Conservation (phyloP, 2,113 vertebrate species). For the Epinephelus cyanopodus region DNA sequence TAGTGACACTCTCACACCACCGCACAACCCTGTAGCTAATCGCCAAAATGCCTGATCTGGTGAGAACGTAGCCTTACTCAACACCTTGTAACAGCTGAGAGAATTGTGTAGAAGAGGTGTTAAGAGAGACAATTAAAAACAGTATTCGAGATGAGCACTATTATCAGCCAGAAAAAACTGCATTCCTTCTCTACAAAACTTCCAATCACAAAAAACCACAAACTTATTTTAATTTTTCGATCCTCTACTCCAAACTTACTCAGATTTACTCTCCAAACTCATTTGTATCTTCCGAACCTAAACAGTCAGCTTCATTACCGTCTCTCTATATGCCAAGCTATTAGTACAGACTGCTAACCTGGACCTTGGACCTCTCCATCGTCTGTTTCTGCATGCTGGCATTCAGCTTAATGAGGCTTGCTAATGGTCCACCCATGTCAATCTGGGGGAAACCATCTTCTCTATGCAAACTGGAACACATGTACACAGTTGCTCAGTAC, state of each 20-base stretch:
- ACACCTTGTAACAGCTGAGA: too few relatives aligned
- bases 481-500: constrained; percentile 22
- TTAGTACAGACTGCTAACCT: constrained; percentile 52
- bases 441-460: constrained; percentile 30
- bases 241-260: not conserved
- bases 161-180: not conserved
- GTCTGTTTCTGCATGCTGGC: constrained; percentile 45
- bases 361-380: constrained; percentile 52
- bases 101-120: too few relatives aligned
- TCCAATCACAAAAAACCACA: not conserved
- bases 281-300: not conserved
- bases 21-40: too few relatives aligned
- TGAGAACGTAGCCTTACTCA: too few relatives aligned
- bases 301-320: constrained; percentile 36
- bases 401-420: constrained; percentile 69
- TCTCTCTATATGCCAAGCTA: constrained; percentile 12
- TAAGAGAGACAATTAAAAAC: not conserved
- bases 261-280: constrained; percentile 3
- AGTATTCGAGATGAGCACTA: not conserved
- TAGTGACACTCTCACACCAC: too few relatives aligned
- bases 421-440: constrained; percentile 67
- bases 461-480: constrained; percentile 51
- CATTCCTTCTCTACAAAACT: not conserved
- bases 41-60: too few relatives aligned
- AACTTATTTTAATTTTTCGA: not conserved